Base-by-base conservation (phyloP, 1,140 invertebrate genomes). In the Eurosta solidaginis region DNA sequence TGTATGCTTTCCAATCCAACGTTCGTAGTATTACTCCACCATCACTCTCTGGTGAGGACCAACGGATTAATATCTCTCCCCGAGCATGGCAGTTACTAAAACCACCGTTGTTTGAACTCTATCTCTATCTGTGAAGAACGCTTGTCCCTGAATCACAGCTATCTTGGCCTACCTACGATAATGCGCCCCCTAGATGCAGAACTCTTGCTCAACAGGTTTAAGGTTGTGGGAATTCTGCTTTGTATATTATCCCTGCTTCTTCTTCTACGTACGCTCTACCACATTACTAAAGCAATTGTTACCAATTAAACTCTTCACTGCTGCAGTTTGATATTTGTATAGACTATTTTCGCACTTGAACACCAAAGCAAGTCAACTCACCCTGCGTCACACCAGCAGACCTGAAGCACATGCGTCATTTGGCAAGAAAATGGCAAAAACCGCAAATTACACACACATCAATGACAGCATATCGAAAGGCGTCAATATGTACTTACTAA, bases 361-460 rank as follows among this genome's bases (percentile, higher is more conserved):
- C 4, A 22, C 2, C 27, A n/a, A 3, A 9, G 20, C 22, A 59
- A 22, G 3, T 3, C 9, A 5, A 29, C 14, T 14, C 25, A 59
- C 25, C 14, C 14, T 47, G 7, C n/a, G n/a, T n/a, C 45, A 47
- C 4, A 47, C 1, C n/a, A 12, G 14, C 14, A 47, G 10, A 33
- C 52, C 12, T n/a, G 22, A 29, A 36, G 33, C 5, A n/a, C 27
- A 42, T 22, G 74, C 74, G 54, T 68, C 78, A 78, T 78, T 78
- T 78, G 74, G 52, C 47, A 78, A 74, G 59, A 78, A 76, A 78
- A 76, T 76, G 54, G 7, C 74, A 78, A 76, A 78, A 78, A 78
- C 78, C 78, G 22, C 78, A 74, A 78, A 44, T 42, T 50, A 78
- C 49, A 78, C 63, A 45, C 50, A 54, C 49, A 77, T 33, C 45